Base-by-base conservation (phyloP, 2,888 invertebrate species). In the Cryptophagus acutangulus region DNA sequence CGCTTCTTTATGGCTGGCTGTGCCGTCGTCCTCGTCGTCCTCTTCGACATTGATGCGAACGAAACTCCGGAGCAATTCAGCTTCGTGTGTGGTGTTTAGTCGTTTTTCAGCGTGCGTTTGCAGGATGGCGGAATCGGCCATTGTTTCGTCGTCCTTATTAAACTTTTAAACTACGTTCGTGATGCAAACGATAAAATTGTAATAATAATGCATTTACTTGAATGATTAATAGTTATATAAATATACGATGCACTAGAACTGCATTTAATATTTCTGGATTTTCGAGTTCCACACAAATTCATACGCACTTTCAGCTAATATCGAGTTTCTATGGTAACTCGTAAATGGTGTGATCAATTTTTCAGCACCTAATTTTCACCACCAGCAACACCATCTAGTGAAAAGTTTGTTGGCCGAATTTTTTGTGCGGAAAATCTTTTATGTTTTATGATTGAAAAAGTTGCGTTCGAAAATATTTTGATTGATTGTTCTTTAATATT, bases 11-110 rank as follows among this genome's bases (percentile, higher is more conserved):
- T 31, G 31, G 9, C 12, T 26, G 26, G 4, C n/a, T 8, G 3
- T 3, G n/a, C 12, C n/a, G n/a, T 26, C 9, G 5, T n/a, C 12
- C 12, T 26, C 12, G 26, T 26, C n/a, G 26, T 6, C 12, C 20
- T 6, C 20, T 26, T 26, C 5, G 26, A 26, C 12, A 12, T 26
- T n/a, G 26, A 26, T 26, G n/a, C 12, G 26, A 10, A 86, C 82
- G 63, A 85, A 89, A 63, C 87, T 87, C 70, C 87, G 86, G 12
- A 89, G 65, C 54, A 87, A 77, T 62, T 88, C 87, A 79, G 58
- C 82, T 76, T 31, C 79, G 78, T 17, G 79, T 74, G 38, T 81
- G 35, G 55, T 59, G 35, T 53, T 62, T 16, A 65, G 49, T 9
- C 59, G 49, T 48, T 52, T 55, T 35, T 56, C 59, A 1, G 55